These are phyloP conservation scores for Tarsius wallacei DNA, from an alignment of 2,797 vertebrate genomes.

Conservation along the genomic window DNA sequence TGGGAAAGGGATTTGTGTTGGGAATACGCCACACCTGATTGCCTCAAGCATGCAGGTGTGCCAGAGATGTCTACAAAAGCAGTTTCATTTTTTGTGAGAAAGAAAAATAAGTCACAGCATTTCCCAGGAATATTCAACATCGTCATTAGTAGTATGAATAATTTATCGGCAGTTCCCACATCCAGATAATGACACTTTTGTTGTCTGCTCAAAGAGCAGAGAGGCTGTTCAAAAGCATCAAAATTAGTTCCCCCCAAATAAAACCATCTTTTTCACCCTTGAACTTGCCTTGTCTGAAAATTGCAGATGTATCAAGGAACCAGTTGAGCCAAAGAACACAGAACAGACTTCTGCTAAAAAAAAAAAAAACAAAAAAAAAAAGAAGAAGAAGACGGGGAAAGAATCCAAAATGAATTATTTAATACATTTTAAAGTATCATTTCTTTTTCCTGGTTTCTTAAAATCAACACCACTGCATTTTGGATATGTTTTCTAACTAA, in stretches of 20 bases:
- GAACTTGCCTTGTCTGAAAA: conserved; percentile 84
- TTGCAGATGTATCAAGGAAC: conserved; percentile 77
- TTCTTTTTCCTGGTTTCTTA: conserved; percentile 75
- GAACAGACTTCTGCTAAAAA: conserved; percentile 51
- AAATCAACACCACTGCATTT: conserved; percentile 67
- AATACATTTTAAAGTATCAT: conserved; percentile 80
- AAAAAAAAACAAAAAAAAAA: background rate
- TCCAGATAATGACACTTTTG: conserved; percentile 84
- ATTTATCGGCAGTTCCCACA: conserved; percentile 88
- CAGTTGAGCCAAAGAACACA: conserved; percentile 67
- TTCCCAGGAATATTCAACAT: conserved; percentile 87
- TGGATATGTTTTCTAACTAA: background rate
- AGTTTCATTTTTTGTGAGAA: conserved; percentile 74
- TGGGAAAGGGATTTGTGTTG: conserved; percentile 66
- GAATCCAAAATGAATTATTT: conserved; percentile 69
- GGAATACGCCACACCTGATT: conserved; percentile 89
- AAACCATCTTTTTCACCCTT: conserved; percentile 76
- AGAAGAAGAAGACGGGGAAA: background rate
- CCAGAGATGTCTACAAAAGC: conserved; percentile 81
- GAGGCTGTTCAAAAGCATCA: conserved; percentile 76
- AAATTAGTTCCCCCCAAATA: conserved; percentile 78
- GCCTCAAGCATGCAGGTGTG: conserved; percentile 91
- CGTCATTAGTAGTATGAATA: conserved; percentile 87
- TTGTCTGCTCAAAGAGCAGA: conserved; percentile 77
- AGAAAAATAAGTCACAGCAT: conserved; percentile 75